Conservation (phyloP, 2,113 vertebrate species). For the Ginglymostoma cirratum region DNA sequence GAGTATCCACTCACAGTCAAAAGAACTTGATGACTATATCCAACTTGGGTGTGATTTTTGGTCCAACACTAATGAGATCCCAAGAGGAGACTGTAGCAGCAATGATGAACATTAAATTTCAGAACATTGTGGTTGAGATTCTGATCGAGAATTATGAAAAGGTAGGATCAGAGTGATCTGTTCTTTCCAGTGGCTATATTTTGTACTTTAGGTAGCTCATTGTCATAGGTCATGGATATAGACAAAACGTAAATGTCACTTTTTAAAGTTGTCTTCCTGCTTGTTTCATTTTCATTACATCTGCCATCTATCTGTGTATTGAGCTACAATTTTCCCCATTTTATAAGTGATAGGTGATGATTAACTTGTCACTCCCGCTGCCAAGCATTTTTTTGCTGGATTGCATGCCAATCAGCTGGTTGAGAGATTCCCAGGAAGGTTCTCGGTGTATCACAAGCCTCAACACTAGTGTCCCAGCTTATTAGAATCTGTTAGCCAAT, state of each 20-base stretch:
- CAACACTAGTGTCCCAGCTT: too few relatives aligned
- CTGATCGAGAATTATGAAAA: slow-evolving; percentile 95
- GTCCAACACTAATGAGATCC: slow-evolving; percentile 90
- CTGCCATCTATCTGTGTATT: not conserved
- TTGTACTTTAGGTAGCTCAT: not conserved
- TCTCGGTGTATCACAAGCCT: too few relatives aligned
- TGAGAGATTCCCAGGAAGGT: too few relatives aligned
- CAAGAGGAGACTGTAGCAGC: slow-evolving; percentile 96
- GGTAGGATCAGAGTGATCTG: slow-evolving; percentile 49
- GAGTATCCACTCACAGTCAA: slow-evolving; percentile 86
- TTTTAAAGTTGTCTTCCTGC: not conserved
- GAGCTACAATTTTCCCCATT: not conserved
- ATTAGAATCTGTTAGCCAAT: too few relatives aligned
- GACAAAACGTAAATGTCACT: not conserved
- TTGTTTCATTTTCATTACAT: not conserved
- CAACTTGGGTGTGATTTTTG: slow-evolving; percentile 95
- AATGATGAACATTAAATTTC: slow-evolving; percentile 99
- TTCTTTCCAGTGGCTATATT: not conserved
- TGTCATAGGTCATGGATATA: not conserved
- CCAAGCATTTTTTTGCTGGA: too few relatives aligned
- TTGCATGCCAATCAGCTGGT: too few relatives aligned
- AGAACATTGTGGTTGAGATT: slow-evolving; percentile 96
- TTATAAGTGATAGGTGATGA: too few relatives aligned
- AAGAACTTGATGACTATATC: slow-evolving; percentile 96
- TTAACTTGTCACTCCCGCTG: too few relatives aligned